Evolutionary conservation across 2,888 invertebrate genomes (phyloP).

Genomic region (Cheilosia impressa): DNA sequence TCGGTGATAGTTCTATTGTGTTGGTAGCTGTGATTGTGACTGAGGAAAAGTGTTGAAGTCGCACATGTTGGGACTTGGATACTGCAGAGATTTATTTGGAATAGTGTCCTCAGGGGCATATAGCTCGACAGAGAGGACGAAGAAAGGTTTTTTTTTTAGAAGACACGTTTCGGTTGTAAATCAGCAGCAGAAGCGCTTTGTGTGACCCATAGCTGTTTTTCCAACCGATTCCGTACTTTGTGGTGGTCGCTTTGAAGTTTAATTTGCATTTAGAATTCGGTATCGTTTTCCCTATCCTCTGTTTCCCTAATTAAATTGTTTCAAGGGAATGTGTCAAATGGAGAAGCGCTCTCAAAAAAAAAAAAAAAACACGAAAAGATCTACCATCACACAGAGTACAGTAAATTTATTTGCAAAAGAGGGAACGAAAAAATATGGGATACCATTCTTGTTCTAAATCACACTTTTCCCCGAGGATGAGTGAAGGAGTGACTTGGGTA

Average conservation of each 20-base stretch:
- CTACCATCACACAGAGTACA: slow-evolving; percentile 32
- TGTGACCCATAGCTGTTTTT: slow-evolving; percentile 13
- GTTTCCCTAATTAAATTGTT: slow-evolving; percentile 69
- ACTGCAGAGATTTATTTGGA: slow-evolving; percentile 35
- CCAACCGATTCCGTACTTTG: not conserved
- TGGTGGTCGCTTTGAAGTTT: slow-evolving; percentile 57
- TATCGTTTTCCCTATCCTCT: slow-evolving; percentile 13
- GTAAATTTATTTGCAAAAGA: slow-evolving; percentile 53
- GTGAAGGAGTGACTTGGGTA: not conserved
- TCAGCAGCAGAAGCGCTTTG: slow-evolving; percentile 43
- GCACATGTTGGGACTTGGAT: slow-evolving; percentile 47
- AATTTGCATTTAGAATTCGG: slow-evolving; percentile 60
- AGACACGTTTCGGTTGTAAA: slow-evolving; percentile 67
- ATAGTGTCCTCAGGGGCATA: slow-evolving; percentile 16
- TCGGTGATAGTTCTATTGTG: slow-evolving; percentile 21
- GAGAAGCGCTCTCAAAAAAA: slow-evolving; percentile 27
- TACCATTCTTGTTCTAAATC: slow-evolving; percentile 37
- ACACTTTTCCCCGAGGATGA: slow-evolving; percentile 31
- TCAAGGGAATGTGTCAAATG: slow-evolving; percentile 57
- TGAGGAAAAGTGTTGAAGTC: slow-evolving; percentile 20
- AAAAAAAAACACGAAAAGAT: slow-evolving; percentile 18
- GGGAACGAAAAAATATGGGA: slow-evolving; percentile 7
- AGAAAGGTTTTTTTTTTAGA: slow-evolving; percentile 33
- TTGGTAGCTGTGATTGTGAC: not conserved
- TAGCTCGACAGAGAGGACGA: slow-evolving; percentile 29